Conservation (phyloP, 2,113 vertebrate genomes). For the Gasterosteus aculeatus region DNA sequence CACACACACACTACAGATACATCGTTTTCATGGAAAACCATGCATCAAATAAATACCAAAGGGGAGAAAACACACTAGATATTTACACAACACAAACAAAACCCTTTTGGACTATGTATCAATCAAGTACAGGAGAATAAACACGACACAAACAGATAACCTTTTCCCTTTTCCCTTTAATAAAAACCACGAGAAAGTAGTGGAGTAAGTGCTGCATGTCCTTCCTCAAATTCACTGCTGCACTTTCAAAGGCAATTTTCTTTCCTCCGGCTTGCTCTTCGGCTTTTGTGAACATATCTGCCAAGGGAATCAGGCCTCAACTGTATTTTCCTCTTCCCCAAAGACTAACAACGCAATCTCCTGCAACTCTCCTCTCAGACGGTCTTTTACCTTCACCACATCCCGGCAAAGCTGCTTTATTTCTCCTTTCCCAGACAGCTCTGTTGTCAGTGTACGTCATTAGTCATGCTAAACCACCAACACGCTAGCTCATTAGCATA, state of each 20-base stretch:
- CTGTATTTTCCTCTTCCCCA: slow-evolving; percentile 57
- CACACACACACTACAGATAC: not conserved
- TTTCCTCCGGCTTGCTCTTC: slow-evolving; percentile 49
- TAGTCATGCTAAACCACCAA: slow-evolving; percentile 78
- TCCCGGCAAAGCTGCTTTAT: slow-evolving; percentile 64
- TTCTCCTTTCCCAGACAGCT: slow-evolving; percentile 65
- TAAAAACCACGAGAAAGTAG: slow-evolving; percentile 14
- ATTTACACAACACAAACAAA: not conserved
- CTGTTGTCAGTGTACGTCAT: slow-evolving; percentile 69
- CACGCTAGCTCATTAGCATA: slow-evolving; percentile 77
- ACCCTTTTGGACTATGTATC: not conserved
- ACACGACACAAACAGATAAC: slow-evolving; percentile 3
- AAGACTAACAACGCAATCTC: slow-evolving; percentile 66
- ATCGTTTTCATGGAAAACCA: not conserved
- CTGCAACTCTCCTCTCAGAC: slow-evolving; percentile 51
- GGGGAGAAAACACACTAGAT: not conserved
- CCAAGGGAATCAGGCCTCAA: slow-evolving; percentile 58
- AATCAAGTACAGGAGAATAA: not conserved
- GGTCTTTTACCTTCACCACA: slow-evolving; percentile 51
- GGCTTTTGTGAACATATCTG: slow-evolving; percentile 61
- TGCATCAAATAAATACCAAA: not conserved
- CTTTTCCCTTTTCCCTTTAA: slow-evolving; percentile 17
- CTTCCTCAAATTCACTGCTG: slow-evolving; percentile 40
- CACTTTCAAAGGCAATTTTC: slow-evolving; percentile 69
- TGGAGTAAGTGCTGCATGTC: slow-evolving; percentile 39